These are phyloP conservation scores for Mycalesis mineus DNA, from an alignment of 2,888 invertebrate genomes.

Conservation along the genomic window DNA sequence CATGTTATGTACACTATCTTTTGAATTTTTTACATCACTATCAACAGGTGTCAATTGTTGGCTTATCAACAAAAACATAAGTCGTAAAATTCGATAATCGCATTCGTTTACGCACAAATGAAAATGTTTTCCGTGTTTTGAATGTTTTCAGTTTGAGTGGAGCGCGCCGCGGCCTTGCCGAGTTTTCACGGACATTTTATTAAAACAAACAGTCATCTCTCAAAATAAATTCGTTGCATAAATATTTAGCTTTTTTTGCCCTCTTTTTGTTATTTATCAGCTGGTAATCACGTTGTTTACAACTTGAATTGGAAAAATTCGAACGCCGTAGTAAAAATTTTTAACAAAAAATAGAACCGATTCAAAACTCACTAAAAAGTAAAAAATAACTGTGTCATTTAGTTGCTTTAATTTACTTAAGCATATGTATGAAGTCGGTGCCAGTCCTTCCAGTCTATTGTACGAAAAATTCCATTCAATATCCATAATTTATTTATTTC, in stretches of 20 bases:
- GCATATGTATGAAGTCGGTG: too few relatives aligned
- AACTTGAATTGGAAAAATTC: background rate
- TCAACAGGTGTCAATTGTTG: background rate
- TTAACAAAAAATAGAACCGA: too few relatives aligned
- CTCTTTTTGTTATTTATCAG: background rate
- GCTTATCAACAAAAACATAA: background rate
- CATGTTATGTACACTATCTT: too few relatives aligned
- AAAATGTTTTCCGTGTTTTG: constrained; percentile 26
- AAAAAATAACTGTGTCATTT: too few relatives aligned
- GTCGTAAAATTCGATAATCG: background rate
- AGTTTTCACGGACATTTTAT: constrained; percentile 32
- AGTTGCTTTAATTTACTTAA: too few relatives aligned
- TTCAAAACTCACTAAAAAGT: too few relatives aligned
- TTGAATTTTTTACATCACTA: too few relatives aligned
- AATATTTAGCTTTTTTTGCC: constrained; percentile 24
- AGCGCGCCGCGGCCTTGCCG: constrained; percentile 32
- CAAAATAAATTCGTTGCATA: constrained; percentile 34
- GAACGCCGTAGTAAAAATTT: background rate
- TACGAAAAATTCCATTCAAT: too few relatives aligned
- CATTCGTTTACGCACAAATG: constrained; percentile 8
- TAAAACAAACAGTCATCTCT: constrained; percentile 38
- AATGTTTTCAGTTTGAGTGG: constrained; percentile 22
- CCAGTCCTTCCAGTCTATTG: too few relatives aligned
- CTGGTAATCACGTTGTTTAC: background rate
- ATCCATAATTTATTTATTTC: too few relatives aligned